Base-by-base conservation (phyloP, 2,797 vertebrate genomes). In the Oophaga sylvatica region DNA sequence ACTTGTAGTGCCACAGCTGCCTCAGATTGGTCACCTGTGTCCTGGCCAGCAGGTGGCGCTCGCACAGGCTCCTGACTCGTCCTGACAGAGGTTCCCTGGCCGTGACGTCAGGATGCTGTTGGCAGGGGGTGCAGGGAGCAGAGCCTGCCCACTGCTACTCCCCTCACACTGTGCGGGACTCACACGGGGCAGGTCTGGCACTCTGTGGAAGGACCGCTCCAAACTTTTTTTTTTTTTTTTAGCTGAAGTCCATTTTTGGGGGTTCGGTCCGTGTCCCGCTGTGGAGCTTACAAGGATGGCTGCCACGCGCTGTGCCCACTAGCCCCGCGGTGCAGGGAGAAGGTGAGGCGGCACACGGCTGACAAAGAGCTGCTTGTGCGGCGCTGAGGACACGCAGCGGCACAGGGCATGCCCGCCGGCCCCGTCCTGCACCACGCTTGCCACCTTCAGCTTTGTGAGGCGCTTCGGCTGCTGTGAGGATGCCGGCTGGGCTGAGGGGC, bases 301-400 rank as follows among this genome's bases (percentile, higher is more conserved):
- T 3, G 16, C 17, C 76, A 80, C 45, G 35, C 71, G 15, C 13
- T 56, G 71, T 10, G 17, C 20, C 16, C 3, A 63, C 26, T 26
- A 26, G 26, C 26, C 26, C 9, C 45, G 31, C 62, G 83, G 87
- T 88, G 77, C 12, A 75, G 31, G 65, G 15, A 41, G 20, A 19
- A 87, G 87, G 87, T 81, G 11, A 35, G 62, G 62, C 15, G 29
- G 17, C 65, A 78, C 65, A 71, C 81, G 79, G 70, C 85, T 80
- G 81, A 87, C 45, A 88, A 88, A 57, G 87, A 86, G 87, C 87
- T 91, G 91, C 91, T 84, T 84, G 86, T 87, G 83, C 86, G 83
- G 63, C 83, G 80, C 87, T 83, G 35, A 75, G 62, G 79, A 41
- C 65, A 60, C 78, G 80, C 71, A 83, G 80, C 67, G 65, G 81